These are phyloP conservation scores for Ammospiza caudacuta DNA, from an alignment of 2,113 vertebrate genomes.

Conservation along the genomic window DNA sequence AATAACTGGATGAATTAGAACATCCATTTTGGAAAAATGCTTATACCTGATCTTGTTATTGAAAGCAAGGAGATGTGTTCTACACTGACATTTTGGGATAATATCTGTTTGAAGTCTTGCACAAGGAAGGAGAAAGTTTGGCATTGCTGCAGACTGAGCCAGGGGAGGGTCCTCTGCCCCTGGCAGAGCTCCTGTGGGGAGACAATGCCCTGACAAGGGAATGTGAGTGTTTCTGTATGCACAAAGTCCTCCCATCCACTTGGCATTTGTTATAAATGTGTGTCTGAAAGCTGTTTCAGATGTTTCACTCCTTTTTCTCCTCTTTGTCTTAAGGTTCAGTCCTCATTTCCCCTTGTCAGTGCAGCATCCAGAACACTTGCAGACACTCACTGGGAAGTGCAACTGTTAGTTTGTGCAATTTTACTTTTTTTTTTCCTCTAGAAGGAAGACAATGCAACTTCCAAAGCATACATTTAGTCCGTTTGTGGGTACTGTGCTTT, in stretches of 20 bases:
- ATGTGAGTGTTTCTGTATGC: neutral
- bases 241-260: neutral
- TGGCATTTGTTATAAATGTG: neutral
- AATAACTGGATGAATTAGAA: neutral
- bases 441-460: neutral
- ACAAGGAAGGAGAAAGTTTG: neutral
- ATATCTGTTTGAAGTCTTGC: neutral
- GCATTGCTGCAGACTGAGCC: neutral
- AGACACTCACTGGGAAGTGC: neutral
- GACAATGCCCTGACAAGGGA: neutral
- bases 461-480: neutral
- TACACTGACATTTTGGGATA: neutral
- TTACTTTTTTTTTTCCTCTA: neutral
- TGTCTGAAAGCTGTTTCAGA: constrained; percentile 29
- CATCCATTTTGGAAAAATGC: neutral
- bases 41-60: neutral
- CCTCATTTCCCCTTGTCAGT: constrained; percentile 27
- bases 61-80: neutral
- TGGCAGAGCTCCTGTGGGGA: neutral
- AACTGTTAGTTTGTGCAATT: neutral
- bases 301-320: constrained; percentile 35
- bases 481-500: neutral
- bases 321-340: constrained; percentile 25
- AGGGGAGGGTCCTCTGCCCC: neutral
- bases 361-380: neutral